Evolutionary conservation across 2,888 invertebrate genomes (phyloP).

Genomic region (Bimastos eiseni): DNA sequence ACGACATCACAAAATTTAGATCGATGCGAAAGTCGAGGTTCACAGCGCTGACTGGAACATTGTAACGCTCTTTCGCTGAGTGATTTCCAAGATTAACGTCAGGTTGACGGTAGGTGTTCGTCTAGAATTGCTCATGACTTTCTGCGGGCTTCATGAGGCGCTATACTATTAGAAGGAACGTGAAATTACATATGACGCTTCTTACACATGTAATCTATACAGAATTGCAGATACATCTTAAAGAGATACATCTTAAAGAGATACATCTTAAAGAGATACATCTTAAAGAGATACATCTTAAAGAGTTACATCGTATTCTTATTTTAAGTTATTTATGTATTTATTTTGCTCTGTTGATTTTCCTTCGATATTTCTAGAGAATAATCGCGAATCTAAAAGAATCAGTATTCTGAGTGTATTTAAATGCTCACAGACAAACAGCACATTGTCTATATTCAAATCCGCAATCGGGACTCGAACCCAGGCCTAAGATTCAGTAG

Average conservation of each 20-base stretch:
- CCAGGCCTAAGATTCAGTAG: no score
- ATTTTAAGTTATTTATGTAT: neutral
- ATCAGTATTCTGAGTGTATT: no score
- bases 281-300: no score
- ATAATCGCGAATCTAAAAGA: no score
- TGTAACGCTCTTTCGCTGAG: neutral
- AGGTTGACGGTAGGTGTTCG: neutral
- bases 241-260: no score
- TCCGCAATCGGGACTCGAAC: no score
- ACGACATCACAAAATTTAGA: neutral
- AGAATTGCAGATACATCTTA: neutral
- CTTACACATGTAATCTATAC: neutral
- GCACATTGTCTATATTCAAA: no score
- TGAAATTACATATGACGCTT: neutral
- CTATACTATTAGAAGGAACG: neutral
- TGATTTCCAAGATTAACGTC: neutral
- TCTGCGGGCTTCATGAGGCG: neutral
- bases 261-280: no score
- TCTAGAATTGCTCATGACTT: neutral
- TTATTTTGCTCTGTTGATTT: neutral
- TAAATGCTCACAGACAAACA: no score
- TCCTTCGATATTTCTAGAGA: neutral
- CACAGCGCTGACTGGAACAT: neutral
- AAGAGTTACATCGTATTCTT: no score
- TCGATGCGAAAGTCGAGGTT: neutral